Percentiles rank a stretch among this genome's conserved stretches.
Evolutionary conservation across 2,888 invertebrate species (phyloP).

Genomic region (Drosophila picticornis): DNA sequence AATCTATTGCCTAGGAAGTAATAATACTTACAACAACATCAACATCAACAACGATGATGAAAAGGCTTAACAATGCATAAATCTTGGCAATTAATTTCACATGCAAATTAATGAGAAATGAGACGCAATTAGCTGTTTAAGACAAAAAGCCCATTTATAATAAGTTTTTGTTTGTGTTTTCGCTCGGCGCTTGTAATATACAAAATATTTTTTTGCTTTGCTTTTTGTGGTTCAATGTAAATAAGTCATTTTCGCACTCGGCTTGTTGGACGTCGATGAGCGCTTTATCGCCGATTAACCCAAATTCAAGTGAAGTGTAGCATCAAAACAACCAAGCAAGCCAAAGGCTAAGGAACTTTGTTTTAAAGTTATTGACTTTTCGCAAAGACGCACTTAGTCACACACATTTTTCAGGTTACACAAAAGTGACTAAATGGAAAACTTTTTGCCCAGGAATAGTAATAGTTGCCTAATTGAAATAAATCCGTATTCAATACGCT

Average conservation of each 20-base stretch:
- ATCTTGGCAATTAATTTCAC: conserved; percentile 64
- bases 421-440: not conserved
- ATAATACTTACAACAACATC: conserved; percentile 19
- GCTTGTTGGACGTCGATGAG: conserved; percentile 58
- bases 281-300: conserved; percentile 77
- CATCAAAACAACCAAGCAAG: conserved; percentile 25
- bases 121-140: conserved; percentile 64
- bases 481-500: not conserved
- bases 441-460: not conserved
- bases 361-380: conserved; percentile 64
- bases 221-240: conserved; percentile 14
- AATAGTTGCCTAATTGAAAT: not conserved
- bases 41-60: not conserved
- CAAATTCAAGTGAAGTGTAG: conserved; percentile 62
- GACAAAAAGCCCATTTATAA: conserved; percentile 71
- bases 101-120: conserved; percentile 73
- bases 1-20: conserved; percentile 70
- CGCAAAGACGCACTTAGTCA: conserved; percentile 8
- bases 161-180: conserved; percentile 38
- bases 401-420: not conserved
- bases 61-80: conserved; percentile 42
- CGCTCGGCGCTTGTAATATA: conserved; percentile 19
- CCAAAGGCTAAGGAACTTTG: conserved; percentile 70
- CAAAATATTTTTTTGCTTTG: conserved; percentile 27
- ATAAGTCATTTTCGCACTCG: conserved; percentile 53